phyloP scores from a whole-genome alignment of 1,140 invertebrate species.

The Drosophila micromelanica region DNA sequence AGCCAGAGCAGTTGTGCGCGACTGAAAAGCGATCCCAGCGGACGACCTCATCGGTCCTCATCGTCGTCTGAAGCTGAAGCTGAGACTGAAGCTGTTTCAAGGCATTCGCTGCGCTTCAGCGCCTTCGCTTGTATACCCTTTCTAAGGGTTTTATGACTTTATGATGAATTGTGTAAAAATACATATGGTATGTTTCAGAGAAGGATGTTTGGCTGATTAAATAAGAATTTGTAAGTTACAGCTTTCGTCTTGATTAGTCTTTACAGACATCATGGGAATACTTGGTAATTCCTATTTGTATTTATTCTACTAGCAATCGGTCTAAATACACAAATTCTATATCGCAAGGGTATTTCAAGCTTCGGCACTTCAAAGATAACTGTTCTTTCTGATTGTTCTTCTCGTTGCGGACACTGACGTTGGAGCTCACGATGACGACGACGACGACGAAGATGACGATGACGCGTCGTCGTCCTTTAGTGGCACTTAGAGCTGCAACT shows the following conservation, averaged over 20 bases:
- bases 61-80: constrained; percentile 19
- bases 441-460: background rate
- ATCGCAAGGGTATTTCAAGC: too few species aligned
- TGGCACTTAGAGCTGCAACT: constrained; percentile 66
- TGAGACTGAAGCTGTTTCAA: constrained; percentile 5
- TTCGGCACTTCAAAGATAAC: too few species aligned
- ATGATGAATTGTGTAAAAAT: too few species aligned
- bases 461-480: constrained; percentile 56
- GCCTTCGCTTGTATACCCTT: constrained; percentile 28
- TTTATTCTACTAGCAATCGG: too few species aligned
- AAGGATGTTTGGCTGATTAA: too few species aligned
- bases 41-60: constrained; percentile 17
- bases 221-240: too few species aligned
- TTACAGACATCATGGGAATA: too few species aligned
- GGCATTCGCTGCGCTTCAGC: constrained; percentile 49
- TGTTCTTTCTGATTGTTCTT: background rate
- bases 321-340: too few species aligned
- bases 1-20: constrained; percentile 1
- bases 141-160: too few species aligned
- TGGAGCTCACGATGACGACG: background rate
- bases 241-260: too few species aligned
- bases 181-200: too few species aligned
- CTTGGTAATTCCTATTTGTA: too few species aligned
- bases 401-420: background rate
- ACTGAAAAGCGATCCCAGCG: constrained; percentile 46